Evolutionary conservation across 2,797 vertebrate species (phyloP).

Genomic region (Sebastes miniatus): DNA sequence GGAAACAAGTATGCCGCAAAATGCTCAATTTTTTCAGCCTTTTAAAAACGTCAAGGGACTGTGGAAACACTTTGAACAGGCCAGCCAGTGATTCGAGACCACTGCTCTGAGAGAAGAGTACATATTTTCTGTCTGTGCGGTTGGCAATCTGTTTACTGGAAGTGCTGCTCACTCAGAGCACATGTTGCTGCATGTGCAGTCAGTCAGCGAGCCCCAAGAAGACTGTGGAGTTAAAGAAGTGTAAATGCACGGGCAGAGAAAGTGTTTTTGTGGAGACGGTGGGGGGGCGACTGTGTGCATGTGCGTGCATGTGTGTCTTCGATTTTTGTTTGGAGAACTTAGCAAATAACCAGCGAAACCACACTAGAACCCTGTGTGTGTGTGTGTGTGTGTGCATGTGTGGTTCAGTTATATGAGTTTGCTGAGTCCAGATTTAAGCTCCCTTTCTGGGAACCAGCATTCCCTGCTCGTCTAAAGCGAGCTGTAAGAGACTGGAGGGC

Average conservation of each 20-base stretch:
- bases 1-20: conserved; percentile 73
- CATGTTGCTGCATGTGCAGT: conserved; percentile 83
- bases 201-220: conserved; percentile 51
- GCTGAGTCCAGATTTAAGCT: conserved; percentile 71
- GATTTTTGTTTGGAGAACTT: conserved; percentile 69
- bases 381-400: conserved; percentile 2
- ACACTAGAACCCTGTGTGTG: conserved; percentile 65
- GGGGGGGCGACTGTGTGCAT: conserved; percentile 39
- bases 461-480: conserved; percentile 62
- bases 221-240: conserved; percentile 52
- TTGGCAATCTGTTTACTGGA: conserved; percentile 85
- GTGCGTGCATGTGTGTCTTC: conserved; percentile 52
- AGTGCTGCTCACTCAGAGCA: conserved; percentile 72
- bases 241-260: conserved; percentile 59
- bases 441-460: conserved; percentile 75
- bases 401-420: conserved; percentile 58
- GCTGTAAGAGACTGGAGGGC: conserved; percentile 67
- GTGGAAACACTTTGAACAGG: conserved; percentile 84
- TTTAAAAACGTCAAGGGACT: conserved; percentile 63
- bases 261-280: conserved; percentile 59
- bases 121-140: conserved; percentile 84
- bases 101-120: conserved; percentile 71
- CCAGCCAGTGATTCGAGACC: conserved; percentile 80
- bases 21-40: conserved; percentile 44
- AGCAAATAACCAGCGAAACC: conserved; percentile 66